Conservation (phyloP, 2,797 vertebrate genomes). For the Coilia nasus region DNA sequence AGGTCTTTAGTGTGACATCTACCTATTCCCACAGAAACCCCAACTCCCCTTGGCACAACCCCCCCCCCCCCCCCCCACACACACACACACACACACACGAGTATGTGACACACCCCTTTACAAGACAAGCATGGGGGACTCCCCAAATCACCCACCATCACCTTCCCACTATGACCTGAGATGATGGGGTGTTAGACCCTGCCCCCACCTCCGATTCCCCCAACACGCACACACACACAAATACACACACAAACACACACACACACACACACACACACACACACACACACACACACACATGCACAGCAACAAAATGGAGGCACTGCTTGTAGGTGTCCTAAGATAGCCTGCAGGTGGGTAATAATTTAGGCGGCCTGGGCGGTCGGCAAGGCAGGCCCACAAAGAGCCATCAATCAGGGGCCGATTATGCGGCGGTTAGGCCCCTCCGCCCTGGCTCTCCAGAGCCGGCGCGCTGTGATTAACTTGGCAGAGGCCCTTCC, state of each 20-base stretch:
- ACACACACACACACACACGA: no score
- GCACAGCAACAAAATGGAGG: background rate
- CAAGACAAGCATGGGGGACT: background rate
- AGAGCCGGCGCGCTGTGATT: slow-evolving; percentile 90
- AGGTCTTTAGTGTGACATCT: background rate
- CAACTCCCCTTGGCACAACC: background rate
- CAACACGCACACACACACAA: background rate
- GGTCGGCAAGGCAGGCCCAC: slow-evolving; percentile 20
- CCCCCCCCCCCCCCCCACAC: background rate
- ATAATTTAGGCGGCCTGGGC: slow-evolving; percentile 48
- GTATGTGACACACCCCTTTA: background rate
- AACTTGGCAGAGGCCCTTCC: slow-evolving; percentile 88
- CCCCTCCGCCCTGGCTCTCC: slow-evolving; percentile 86
- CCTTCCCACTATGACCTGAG: background rate
- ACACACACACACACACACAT: background rate
- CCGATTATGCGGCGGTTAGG: slow-evolving; percentile 81
- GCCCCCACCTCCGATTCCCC: background rate
- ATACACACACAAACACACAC: background rate
- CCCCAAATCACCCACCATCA: background rate
- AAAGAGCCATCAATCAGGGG: slow-evolving; percentile 47
- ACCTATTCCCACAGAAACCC: background rate
- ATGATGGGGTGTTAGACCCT: background rate
- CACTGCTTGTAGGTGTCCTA: slow-evolving; percentile 6
- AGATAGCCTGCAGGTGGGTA: slow-evolving; percentile 31
- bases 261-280: background rate